phyloP scores from a whole-genome alignment of 1,140 invertebrate genomes.

The Helicoverpa armigera region DNA sequence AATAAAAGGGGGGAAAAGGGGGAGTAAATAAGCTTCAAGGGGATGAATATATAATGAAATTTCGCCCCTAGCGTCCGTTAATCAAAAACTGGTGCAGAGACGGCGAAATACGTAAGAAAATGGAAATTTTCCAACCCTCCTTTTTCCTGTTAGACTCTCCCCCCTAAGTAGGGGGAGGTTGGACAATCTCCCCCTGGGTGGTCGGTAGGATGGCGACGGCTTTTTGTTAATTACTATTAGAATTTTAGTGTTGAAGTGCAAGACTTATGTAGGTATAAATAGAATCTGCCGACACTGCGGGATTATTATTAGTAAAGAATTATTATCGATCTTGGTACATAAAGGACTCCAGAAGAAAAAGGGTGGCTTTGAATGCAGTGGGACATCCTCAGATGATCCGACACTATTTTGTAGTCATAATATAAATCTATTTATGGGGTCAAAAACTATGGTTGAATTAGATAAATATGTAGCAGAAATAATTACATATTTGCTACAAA shows the following conservation, averaged over 20 bases:
- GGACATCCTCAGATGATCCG: too few species aligned
- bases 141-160: slow-evolving; percentile 81
- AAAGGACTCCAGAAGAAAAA: too few species aligned
- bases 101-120: slow-evolving; percentile 84
- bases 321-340: too few species aligned
- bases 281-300: too few species aligned
- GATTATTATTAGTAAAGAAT: too few species aligned
- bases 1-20: slow-evolving; percentile 49
- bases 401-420: too few species aligned
- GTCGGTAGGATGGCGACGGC: slow-evolving; percentile 56
- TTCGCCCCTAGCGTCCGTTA: slow-evolving; percentile 83
- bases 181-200: slow-evolving; percentile 76
- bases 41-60: slow-evolving; percentile 85
- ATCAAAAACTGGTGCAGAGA: slow-evolving; percentile 85
- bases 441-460: too few species aligned
- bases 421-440: too few species aligned
- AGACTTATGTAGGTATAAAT: too few species aligned
- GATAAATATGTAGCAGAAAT: too few species aligned
- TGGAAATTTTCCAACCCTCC: slow-evolving; percentile 86
- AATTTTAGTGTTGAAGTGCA: too few species aligned
- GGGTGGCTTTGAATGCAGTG: too few species aligned
- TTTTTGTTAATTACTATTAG: slow-evolving; percentile 36
- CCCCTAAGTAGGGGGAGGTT: slow-evolving; percentile 72
- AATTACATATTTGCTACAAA: neutral
- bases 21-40: slow-evolving; percentile 80